phyloP scores from a whole-genome alignment of 2,888 invertebrate species.

The Galerucella pusilla region DNA sequence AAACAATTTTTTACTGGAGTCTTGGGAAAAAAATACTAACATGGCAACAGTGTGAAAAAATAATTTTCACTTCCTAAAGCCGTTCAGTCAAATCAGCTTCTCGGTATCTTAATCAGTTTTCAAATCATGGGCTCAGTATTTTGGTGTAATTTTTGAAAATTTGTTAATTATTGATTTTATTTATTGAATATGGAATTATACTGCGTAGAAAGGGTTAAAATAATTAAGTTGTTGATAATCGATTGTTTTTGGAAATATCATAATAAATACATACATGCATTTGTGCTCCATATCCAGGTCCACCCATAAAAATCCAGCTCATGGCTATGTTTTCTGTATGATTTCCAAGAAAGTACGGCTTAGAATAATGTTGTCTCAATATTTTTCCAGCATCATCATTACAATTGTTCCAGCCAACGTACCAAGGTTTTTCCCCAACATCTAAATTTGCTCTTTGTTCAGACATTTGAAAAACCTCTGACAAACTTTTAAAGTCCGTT shows the following conservation, averaged over 20 bases:
- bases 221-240: neutral
- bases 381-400: slow-evolving; percentile 82
- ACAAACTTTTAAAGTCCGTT: slow-evolving; percentile 82
- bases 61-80: too few species aligned
- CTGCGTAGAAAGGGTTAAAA: too few species aligned
- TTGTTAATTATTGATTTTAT: too few species aligned
- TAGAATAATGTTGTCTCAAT: slow-evolving; percentile 80
- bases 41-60: too few species aligned
- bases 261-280: slow-evolving; percentile 79
- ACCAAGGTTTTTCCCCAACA: slow-evolving; percentile 67
- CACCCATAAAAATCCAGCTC: slow-evolving; percentile 98
- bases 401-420: slow-evolving; percentile 93
- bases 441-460: slow-evolving; percentile 72
- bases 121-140: too few species aligned
- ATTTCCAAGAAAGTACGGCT: slow-evolving; percentile 90
- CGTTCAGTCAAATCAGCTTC: too few species aligned
- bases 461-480: slow-evolving; percentile 87
- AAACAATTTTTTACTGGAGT: too few species aligned
- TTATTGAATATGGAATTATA: too few species aligned
- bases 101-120: too few species aligned
- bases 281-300: slow-evolving; percentile 92
- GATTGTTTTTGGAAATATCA: neutral
- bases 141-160: too few species aligned
- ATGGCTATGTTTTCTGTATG: slow-evolving; percentile 89
- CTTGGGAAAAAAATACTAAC: too few species aligned